These are phyloP conservation scores for Caenorhabditis inopinata DNA, from an alignment of 1,140 invertebrate genomes.

Conservation along the genomic window DNA sequence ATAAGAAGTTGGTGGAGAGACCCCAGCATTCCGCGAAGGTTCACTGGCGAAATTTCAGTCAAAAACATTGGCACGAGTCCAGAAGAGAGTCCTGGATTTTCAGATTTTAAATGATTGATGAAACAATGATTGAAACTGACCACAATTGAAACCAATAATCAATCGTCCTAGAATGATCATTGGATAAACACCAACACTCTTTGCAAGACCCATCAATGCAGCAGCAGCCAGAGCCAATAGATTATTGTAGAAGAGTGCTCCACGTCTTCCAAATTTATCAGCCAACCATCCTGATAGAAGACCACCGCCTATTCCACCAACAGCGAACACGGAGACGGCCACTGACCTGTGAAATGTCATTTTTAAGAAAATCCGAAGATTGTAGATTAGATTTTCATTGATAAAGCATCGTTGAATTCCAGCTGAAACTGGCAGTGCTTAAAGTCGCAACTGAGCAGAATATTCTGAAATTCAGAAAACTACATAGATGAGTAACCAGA, in stretches of 20 bases:
- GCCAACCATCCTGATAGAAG: slow-evolving; percentile 77
- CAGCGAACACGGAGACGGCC: slow-evolving; percentile 81
- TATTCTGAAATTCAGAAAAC: no score
- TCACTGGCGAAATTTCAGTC: slow-evolving; percentile 80
- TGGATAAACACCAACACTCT: slow-evolving; percentile 87
- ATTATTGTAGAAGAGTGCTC: slow-evolving; percentile 90
- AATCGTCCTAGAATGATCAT: slow-evolving; percentile 93
- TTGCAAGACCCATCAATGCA: slow-evolving; percentile 89
- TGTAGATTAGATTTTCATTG: no score
- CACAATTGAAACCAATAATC: slow-evolving; percentile 81
- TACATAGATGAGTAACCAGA: no score
- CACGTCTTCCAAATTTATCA: slow-evolving; percentile 68
- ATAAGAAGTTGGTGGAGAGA: slow-evolving; percentile 85
- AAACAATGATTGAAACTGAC: no score
- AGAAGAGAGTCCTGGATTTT: slow-evolving; percentile 78
- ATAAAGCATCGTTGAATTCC: no score
- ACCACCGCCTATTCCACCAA: slow-evolving; percentile 88
- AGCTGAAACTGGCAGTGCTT: no score
- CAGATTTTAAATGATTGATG: no score
- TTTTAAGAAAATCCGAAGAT: no score
- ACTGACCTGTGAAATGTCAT: slow-evolving; percentile 75
- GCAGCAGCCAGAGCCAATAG: slow-evolving; percentile 86
- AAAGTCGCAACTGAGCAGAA: no score
- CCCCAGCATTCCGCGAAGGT: slow-evolving; percentile 79
- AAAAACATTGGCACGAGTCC: slow-evolving; percentile 83